Evolutionary conservation across 37 sponge, comb jelly and placozoan genomes (phyloP).

Genomic region (Cladorhizidae sp.): DNA sequence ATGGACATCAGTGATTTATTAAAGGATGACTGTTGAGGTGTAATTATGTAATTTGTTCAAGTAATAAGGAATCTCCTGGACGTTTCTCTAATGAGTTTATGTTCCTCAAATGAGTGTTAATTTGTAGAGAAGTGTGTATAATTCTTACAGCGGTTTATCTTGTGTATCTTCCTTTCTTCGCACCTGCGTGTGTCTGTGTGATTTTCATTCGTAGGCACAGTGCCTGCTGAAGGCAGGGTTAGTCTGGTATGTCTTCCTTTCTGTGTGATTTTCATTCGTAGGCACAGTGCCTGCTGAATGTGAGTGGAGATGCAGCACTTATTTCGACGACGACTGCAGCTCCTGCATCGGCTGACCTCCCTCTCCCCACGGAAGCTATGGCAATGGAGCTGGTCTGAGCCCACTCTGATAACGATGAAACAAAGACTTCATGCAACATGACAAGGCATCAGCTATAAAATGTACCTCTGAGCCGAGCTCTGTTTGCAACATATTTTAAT

Average conservation of each 20-base stretch:
- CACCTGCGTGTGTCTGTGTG: background rate
- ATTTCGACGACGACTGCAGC: constrained; percentile 24
- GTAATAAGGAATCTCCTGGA: too few species aligned
- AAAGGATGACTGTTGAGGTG: too few species aligned
- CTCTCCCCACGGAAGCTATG: background rate
- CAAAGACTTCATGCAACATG: too few species aligned
- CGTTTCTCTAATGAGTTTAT: too few species aligned
- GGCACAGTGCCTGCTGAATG: constrained; percentile 75
- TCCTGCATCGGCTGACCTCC: background rate
- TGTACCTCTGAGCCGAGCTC: too few species aligned
- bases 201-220: constrained; percentile 48
- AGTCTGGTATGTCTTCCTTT: background rate
- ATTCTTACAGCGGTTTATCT: background rate
- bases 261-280: background rate
- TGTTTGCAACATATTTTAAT: too few species aligned
- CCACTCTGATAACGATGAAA: too few species aligned
- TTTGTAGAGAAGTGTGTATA: background rate
- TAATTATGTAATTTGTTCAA: too few species aligned
- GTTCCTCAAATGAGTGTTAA: background rate
- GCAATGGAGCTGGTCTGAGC: too few species aligned
- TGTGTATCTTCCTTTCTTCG: background rate
- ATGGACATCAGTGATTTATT: too few species aligned
- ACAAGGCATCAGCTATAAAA: too few species aligned
- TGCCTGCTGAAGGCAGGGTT: constrained; percentile 47
- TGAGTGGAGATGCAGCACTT: constrained; percentile 69